Conservation (phyloP, 2,113 vertebrate genomes). For the Acanthisitta chloris region DNA sequence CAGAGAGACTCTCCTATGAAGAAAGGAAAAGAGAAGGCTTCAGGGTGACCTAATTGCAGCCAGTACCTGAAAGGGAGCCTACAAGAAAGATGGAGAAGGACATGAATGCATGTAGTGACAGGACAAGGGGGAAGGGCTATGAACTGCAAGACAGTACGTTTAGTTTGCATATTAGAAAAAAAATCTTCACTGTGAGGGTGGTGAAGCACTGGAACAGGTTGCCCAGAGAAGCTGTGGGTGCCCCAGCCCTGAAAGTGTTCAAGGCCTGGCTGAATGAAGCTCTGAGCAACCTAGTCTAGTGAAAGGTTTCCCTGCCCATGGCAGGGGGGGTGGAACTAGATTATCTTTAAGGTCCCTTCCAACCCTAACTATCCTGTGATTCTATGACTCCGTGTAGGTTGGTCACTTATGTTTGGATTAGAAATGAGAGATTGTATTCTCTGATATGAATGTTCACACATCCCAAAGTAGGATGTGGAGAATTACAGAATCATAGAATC, state of each 20-base stretch:
- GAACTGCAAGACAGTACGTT: not conserved
- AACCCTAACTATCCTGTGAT: not conserved
- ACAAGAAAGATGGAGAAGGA: not conserved
- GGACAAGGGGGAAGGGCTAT: not conserved
- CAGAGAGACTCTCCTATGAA: not conserved
- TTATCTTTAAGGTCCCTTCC: not conserved
- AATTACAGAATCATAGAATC: too few species aligned
- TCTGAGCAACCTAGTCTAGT: not conserved
- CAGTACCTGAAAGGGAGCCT: not conserved
- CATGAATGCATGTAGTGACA: not conserved
- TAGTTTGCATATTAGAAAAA: not conserved
- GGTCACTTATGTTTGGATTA: not conserved
- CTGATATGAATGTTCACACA: rapidly evolving
- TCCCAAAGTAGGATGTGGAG: not conserved
- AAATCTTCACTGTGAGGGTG: not conserved
- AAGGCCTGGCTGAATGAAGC: not conserved
- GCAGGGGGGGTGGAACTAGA: not conserved
- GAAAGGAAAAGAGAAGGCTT: not conserved
- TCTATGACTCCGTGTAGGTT: not conserved
- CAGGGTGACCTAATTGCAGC: not conserved
- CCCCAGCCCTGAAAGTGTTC: not conserved
- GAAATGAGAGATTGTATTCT: not conserved
- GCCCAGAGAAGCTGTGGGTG: not conserved
- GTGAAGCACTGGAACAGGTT: not conserved
- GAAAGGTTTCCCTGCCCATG: not conserved